Evolutionary conservation across 1,140 invertebrate genomes (phyloP), one percentile per base, ranked within the genome.

Genomic region (Ditylenchus dipsaci): DNA sequence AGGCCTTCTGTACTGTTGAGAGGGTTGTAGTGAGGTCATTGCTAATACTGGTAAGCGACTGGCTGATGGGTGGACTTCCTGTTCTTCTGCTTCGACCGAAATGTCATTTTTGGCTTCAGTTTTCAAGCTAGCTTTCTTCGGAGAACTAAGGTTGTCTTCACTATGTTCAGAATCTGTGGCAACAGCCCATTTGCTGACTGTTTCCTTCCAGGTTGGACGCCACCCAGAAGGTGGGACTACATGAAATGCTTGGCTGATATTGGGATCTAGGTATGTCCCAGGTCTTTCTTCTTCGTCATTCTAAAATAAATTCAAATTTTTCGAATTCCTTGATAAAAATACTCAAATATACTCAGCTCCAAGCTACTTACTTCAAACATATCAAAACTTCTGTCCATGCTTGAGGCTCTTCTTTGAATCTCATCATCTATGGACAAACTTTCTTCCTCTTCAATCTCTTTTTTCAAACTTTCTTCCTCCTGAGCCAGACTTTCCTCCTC

Each of bases 401-500:
- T 15, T 0, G 19, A 57, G 5, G 47, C 60, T 7, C 19, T 53
- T 53, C 3, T 53, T 21, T 53, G 49, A 19, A 53, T 38, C 5
- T 68, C 38, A 42, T 21, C 53, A 26, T 42, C 42, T n/a, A 23
- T 23, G 38, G 33, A 63, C 19, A 30, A 17, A 64, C 29, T 66
- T n/a, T 72, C 47, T 53, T 70, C 62, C 43, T 79, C 73, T 17
- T 79, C 69, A 29, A 78, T 78, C 30, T 79, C 77, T 19, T 78
- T 69, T 19, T 78, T 77, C 38, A 78, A 47, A 65, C 77, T 79
- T 26, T 74, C 63, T 43, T 78, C 77, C 60, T 79, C 77, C 0
- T 78, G 66, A 7, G 75, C 77, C 33, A 78, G 57, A 8, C 69
- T 73, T 56, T 77, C 68, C 29, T 78, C 77, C 38, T 78, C 77